These are phyloP conservation scores for Syrmaticus mikado DNA, from an alignment of 2,113 vertebrate genomes.

Conservation along the genomic window DNA sequence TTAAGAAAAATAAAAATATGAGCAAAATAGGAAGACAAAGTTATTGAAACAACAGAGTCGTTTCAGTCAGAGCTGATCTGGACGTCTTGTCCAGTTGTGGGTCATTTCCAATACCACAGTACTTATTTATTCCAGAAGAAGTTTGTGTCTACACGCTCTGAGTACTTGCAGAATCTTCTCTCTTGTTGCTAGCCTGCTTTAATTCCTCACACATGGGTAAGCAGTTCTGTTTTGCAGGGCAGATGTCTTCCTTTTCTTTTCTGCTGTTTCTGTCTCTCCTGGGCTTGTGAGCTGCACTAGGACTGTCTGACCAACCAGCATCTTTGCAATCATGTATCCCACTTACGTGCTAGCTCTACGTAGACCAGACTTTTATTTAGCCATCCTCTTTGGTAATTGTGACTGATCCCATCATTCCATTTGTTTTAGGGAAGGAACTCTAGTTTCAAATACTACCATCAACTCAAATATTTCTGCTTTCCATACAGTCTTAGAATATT, in stretches of 20 bases:
- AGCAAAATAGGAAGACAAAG: neutral
- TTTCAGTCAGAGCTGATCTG: neutral
- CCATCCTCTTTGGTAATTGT: neutral
- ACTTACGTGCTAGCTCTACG: neutral
- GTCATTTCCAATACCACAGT: neutral
- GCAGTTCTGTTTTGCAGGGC: neutral
- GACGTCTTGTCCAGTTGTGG: neutral
- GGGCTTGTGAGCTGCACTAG: neutral
- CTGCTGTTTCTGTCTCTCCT: neutral
- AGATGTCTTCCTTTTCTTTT: neutral
- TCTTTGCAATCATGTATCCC: neutral
- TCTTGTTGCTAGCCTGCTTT: neutral
- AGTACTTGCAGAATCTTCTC: neutral
- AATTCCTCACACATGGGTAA: neutral
- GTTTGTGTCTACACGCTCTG: neutral
- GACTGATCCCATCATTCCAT: neutral
- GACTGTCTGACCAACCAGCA: neutral
- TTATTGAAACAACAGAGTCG: neutral
- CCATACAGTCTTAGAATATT: neutral
- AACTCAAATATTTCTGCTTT: neutral
- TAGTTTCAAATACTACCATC: neutral
- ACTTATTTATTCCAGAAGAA: neutral
- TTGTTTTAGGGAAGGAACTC: neutral
- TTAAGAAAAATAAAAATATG: neutral
- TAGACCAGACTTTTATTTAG: neutral